These are phyloP conservation scores for Cheilosia soror DNA, from an alignment of 2,888 invertebrate genomes.

Conservation along the genomic window DNA sequence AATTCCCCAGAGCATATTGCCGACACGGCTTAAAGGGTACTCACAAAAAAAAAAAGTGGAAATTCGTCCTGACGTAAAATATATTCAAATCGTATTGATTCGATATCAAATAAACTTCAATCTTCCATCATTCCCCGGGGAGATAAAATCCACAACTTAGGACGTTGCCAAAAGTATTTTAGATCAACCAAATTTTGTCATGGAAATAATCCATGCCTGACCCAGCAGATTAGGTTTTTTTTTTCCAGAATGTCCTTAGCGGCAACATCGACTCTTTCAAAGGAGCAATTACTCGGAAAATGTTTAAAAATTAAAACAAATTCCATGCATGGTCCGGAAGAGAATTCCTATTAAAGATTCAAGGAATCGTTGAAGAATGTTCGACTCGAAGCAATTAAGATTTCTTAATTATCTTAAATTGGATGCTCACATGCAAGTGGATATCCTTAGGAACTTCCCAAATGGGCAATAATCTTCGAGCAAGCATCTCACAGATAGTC, in stretches of 20 bases:
- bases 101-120: slow-evolving; percentile 20
- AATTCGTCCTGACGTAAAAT: slow-evolving; percentile 28
- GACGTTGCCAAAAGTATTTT: not conserved
- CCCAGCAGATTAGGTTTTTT: not conserved
- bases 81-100: slow-evolving; percentile 25
- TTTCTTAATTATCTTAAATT: slow-evolving; percentile 29
- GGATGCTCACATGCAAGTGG: slow-evolving; percentile 26
- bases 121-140: not conserved
- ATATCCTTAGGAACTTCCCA: slow-evolving; percentile 33
- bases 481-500: not conserved
- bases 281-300: not conserved
- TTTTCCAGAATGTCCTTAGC: not conserved
- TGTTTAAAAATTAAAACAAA: not conserved
- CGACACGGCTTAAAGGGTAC: slow-evolving; percentile 10
- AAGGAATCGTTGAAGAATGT: not conserved
- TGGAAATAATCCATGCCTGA: not conserved
- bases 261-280: not conserved
- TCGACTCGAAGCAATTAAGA: not conserved
- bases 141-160: not conserved
- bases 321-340: not conserved
- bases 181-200: not conserved
- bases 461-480: slow-evolving; percentile 46
- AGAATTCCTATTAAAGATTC: not conserved
- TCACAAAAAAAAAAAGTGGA: not conserved
- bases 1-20: slow-evolving; percentile 13